Evolutionary conservation across 2,888 invertebrate species (phyloP), one percentile per base, ranked within the genome.

Genomic region (Mechanitis mazaeus): DNA sequence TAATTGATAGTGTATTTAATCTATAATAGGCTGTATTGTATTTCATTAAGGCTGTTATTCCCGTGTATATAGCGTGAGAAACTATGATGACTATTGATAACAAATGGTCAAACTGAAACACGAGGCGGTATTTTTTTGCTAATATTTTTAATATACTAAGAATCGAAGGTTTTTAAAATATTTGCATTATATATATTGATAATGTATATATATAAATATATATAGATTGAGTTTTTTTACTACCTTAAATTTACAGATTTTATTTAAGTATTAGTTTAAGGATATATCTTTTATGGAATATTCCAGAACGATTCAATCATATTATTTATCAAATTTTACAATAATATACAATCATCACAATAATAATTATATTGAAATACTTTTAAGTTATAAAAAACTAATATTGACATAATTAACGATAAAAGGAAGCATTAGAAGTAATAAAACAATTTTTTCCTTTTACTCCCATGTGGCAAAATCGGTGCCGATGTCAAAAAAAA

Each of bases 401-500:
- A 31, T 31, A 50, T 50, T 31, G 50, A 50, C 50, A 6, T 50
- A 50, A 50, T 50, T 50, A 50, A 50, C 50, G 50, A 50, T 50
- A 50, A 50, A 50, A 50, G 50, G 50, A 50, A 31, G 11, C 50
- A 31, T 11, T 50, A 50, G 50, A 50, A 31, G 50, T 31, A 50
- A 50, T 50, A 50, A 50, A 50, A 31, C 6, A 31, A 50, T 50
- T 50, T 50, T 31, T 50, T 50, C 50, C 50, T 31, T 31, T 31
- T 50, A 50, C 11, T 50, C 50, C 56, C 84, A 85, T 83, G 80
- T 84, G 85, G 81, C 79, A 65, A 85, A 84, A 85, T 85, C 84
- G 83, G 78, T 80, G 84, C 79, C 73, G 75, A 71, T 74, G 57
- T 75, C 77, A 76, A 75, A 77, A 75, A 75, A 73, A 74, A 75